phyloP scores from a whole-genome alignment of 2,888 invertebrate species.

The Platerodrilus igneus region DNA sequence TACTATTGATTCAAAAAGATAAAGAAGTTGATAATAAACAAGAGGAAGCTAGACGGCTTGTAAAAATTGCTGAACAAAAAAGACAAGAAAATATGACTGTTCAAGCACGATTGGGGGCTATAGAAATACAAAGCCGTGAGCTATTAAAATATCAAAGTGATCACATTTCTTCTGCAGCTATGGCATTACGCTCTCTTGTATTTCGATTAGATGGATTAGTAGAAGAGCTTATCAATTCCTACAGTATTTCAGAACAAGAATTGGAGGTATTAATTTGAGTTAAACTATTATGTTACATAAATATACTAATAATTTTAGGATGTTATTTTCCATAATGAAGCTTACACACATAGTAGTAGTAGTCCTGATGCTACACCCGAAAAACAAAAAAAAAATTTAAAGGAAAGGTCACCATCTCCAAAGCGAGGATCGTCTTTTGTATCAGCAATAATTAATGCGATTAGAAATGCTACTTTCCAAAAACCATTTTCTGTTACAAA shows the following conservation, averaged over 20 bases:
- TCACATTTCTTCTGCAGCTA: conserved; percentile 64
- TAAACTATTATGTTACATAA: background rate
- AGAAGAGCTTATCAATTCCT: conserved; percentile 67
- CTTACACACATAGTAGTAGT: conserved; percentile 67
- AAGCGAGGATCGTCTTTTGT: conserved; percentile 64
- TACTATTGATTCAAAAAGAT: conserved; percentile 49
- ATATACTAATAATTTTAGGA: conserved; percentile 50
- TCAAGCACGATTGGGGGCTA: conserved; percentile 59
- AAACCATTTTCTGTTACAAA: conserved; percentile 34
- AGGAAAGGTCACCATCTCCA: conserved; percentile 52
- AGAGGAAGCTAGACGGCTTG: conserved; percentile 74
- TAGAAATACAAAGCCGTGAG: conserved; percentile 61
- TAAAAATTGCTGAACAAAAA: conserved; percentile 75
- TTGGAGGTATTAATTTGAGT: conserved; percentile 55
- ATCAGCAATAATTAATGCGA: conserved; percentile 68
- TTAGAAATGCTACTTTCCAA: conserved; percentile 54
- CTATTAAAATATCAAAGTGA: conserved; percentile 64
- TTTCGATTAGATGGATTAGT: conserved; percentile 66
- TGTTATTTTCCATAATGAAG: conserved; percentile 74
- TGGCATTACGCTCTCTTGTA: conserved; percentile 64
- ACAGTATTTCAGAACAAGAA: conserved; percentile 70
- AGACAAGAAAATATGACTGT: conserved; percentile 65
- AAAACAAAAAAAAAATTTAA: conserved; percentile 37
- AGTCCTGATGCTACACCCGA: conserved; percentile 65
- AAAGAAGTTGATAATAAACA: conserved; percentile 59